A percentile compares a stretch with the other conserved stretches of the same genome.
These are phyloP conservation scores for Seira ritae DNA, from an alignment of 2,888 invertebrate species.

Conservation along the genomic window DNA sequence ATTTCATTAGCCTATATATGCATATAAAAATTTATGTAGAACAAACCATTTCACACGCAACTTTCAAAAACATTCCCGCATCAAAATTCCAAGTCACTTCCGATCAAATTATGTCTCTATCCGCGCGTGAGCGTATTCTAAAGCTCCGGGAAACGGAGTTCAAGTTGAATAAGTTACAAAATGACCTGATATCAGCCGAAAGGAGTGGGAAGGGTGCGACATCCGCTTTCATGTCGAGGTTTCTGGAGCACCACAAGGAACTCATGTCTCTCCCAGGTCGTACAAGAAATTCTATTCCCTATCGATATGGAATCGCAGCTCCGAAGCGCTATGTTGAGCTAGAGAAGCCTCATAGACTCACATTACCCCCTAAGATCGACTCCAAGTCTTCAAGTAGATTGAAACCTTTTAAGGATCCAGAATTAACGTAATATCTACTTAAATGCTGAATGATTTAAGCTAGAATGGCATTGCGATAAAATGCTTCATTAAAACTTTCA, in stretches of 20 bases:
- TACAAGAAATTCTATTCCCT: slow-evolving; percentile 24
- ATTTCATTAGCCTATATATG: no score
- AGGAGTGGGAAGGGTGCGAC: no score
- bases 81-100: slow-evolving; percentile 25
- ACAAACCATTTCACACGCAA: no score
- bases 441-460: no score
- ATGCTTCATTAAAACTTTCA: no score
- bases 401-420: not conserved
- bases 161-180: slow-evolving; percentile 38
- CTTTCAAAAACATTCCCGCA: no score
- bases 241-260: slow-evolving; percentile 37
- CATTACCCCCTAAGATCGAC: slow-evolving; percentile 24
- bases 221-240: slow-evolving; percentile 9
- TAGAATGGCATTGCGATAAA: no score
- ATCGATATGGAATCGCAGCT: slow-evolving; percentile 27
- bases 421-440: no score
- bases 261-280: slow-evolving; percentile 22
- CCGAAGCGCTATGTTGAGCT: slow-evolving; percentile 17
- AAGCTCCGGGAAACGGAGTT: slow-evolving; percentile 47
- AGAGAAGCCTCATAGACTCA: slow-evolving; percentile 25
- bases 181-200: slow-evolving; percentile 15
- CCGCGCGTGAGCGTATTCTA: slow-evolving; percentile 31
- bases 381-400: slow-evolving; percentile 9
- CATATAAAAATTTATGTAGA: no score
- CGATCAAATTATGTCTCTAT: slow-evolving; percentile 25